These are phyloP conservation scores for Lethrus apterus DNA, from an alignment of 1,140 invertebrate species.

Conservation along the genomic window DNA sequence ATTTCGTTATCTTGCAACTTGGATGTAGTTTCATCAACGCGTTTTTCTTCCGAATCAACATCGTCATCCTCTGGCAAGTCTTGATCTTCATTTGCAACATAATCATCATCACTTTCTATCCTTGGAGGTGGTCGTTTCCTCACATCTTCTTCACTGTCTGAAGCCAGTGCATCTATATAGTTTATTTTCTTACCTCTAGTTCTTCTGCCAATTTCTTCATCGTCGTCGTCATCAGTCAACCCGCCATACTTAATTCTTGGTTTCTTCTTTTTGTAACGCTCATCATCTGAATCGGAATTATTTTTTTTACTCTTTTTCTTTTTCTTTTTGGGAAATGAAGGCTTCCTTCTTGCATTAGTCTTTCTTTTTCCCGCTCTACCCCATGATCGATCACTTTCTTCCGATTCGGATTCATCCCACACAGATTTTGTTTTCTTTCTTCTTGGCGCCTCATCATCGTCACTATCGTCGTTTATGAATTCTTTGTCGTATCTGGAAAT, in stretches of 20 bases:
- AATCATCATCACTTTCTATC: slow-evolving; percentile 48
- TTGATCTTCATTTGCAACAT: slow-evolving; percentile 45
- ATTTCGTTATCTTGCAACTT: too few species aligned
- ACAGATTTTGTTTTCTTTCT: slow-evolving; percentile 46
- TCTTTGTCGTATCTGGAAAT: slow-evolving; percentile 51
- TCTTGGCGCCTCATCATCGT: slow-evolving; percentile 49
- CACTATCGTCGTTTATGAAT: slow-evolving; percentile 52
- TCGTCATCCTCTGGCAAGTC: slow-evolving; percentile 2
- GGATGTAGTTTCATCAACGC: too few species aligned
- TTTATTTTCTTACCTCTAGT: slow-evolving; percentile 65
- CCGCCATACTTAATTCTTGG: slow-evolving; percentile 47
- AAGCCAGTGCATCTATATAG: slow-evolving; percentile 58
- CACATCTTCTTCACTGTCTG: slow-evolving; percentile 53
- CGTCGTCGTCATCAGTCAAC: slow-evolving; percentile 44
- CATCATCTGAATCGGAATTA: slow-evolving; percentile 44
- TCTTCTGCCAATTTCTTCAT: slow-evolving; percentile 44
- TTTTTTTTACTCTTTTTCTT: slow-evolving; percentile 45
- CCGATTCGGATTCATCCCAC: slow-evolving; percentile 48
- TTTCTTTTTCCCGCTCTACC: slow-evolving; percentile 43
- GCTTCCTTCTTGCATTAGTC: slow-evolving; percentile 8
- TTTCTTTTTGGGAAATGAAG: slow-evolving; percentile 18
- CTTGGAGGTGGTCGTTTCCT: slow-evolving; percentile 5
- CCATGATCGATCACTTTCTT: slow-evolving; percentile 55
- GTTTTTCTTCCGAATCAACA: too few species aligned
- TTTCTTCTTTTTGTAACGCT: slow-evolving; percentile 42